A percentile compares a stretch with the other conserved stretches of the same genome.
Evolutionary conservation across 2,888 invertebrate genomes (phyloP).

Genomic region (Luperina nickerlii): DNA sequence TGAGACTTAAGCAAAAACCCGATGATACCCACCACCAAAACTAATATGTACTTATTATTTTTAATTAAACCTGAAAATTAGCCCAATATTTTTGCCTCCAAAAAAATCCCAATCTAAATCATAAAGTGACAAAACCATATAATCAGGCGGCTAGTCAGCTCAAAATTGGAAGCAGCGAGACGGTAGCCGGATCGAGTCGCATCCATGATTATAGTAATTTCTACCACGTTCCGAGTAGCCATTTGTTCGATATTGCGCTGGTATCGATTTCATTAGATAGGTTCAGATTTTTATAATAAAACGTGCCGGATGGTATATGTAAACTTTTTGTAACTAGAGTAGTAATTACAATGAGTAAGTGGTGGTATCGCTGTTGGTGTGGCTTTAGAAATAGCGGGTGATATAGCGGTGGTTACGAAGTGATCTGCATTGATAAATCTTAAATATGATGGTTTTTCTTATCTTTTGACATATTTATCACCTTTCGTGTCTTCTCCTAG

Average conservation of each 20-base stretch:
- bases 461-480: neutral
- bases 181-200: conserved; percentile 64
- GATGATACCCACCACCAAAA: neutral
- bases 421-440: neutral
- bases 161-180: conserved; percentile 52
- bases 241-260: conserved; percentile 68
- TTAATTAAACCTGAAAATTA: neutral
- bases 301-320: conserved; percentile 67
- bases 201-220: conserved; percentile 68
- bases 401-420: too few relatives aligned
- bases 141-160: conserved; percentile 63
- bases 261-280: conserved; percentile 73
- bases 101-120: conserved; percentile 32
- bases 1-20: neutral
- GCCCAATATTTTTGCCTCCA: neutral
- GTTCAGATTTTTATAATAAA: conserved; percentile 69
- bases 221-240: conserved; percentile 57
- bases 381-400: conserved; percentile 39
- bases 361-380: conserved; percentile 52
- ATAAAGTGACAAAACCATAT: conserved; percentile 59
- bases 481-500: neutral
- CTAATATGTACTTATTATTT: neutral
- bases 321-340: conserved; percentile 67
- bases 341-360: conserved; percentile 68
- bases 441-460: neutral